Evolutionary conservation across 2,797 vertebrate genomes (phyloP), one percentile per base, ranked within the genome.

Genomic region (Gorsachius magnificus): DNA sequence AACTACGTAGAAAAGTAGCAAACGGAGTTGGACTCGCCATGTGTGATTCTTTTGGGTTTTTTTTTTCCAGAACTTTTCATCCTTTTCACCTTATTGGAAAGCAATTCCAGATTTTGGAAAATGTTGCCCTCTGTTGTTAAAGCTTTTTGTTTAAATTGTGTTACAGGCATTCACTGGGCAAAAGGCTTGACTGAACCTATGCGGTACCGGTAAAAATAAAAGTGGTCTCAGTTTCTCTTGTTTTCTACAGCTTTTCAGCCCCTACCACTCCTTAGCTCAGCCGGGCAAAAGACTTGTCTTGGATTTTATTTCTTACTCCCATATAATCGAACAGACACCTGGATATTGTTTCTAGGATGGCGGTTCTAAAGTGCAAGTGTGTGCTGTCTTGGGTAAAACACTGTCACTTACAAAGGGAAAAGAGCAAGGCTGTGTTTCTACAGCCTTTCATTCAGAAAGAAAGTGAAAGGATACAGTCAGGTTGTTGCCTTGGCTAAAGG

Each of bases 61-160:
- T 33, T 31, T n/a, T 33, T 45, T 26, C 8, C 3, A 10, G 16
- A 69, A 11, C 0, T 0, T 8, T n/a, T 46, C 5, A 35, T 46
- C 15, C 43, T 57, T 57, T 71, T 96, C 41, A 38, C 6, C 45
- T 85, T n/a, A 28, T 16, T 2, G 1, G 38, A 46, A 82, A 56
- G 35, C 50, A 13, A 54, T 21, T 86, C 81, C 50, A 63, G 33
- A 38, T 78, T 94, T 72, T 68, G 74, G 45, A 61, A 79, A 61
- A 33, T 21, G 3, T 74, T 74, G 11, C 6, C 5, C 21, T 80
- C 29, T 2, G 2, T 0, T 60, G 19, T 80, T 53, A 51, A 90
- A 92, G 28, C 21, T 48, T 70, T 46, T 36, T 35, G 5, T 56
- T 64, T 66, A 68, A 83, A 76, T n/a, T 65, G 11, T 8, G 0